These are phyloP conservation scores for Indicator indicator DNA, from an alignment of 2,113 vertebrate species.

Conservation along the genomic window DNA sequence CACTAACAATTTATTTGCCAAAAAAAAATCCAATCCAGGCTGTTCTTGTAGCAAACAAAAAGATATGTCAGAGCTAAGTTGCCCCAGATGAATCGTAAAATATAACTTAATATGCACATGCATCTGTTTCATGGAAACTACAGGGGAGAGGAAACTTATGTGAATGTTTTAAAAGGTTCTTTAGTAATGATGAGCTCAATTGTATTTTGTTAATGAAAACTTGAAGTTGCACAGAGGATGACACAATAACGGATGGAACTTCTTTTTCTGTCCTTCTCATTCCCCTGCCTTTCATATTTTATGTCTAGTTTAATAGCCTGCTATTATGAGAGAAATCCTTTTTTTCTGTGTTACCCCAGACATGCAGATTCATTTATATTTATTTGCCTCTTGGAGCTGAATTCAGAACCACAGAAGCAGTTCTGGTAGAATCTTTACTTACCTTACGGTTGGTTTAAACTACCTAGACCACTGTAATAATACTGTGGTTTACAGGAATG, in stretches of 20 bases:
- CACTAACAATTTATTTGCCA: neutral
- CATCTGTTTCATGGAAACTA: conserved; percentile 40
- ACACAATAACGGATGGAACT: neutral
- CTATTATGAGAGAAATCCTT: neutral
- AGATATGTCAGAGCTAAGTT: neutral
- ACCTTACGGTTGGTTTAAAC: neutral
- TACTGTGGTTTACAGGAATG: conserved; percentile 3
- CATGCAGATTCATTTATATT: neutral
- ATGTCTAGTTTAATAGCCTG: neutral
- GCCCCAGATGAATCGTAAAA: conserved; percentile 21
- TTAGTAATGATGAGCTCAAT: neutral
- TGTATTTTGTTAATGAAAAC: conserved; percentile 7
- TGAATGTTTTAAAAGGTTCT: conserved; percentile 13
- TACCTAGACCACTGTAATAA: neutral
- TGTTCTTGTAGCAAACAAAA: neutral
- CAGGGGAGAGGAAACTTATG: neutral
- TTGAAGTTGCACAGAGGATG: neutral
- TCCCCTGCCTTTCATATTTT: neutral
- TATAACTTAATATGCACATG: conserved; percentile 3
- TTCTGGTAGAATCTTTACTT: neutral
- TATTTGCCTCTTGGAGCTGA: conserved; percentile 2
- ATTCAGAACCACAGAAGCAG: neutral
- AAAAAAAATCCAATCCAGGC: neutral
- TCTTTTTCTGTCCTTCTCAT: neutral
- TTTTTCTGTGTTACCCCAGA: neutral